Evolutionary conservation across 2,888 invertebrate genomes (phyloP).

Genomic region (Megaustenia siamemsis): DNA sequence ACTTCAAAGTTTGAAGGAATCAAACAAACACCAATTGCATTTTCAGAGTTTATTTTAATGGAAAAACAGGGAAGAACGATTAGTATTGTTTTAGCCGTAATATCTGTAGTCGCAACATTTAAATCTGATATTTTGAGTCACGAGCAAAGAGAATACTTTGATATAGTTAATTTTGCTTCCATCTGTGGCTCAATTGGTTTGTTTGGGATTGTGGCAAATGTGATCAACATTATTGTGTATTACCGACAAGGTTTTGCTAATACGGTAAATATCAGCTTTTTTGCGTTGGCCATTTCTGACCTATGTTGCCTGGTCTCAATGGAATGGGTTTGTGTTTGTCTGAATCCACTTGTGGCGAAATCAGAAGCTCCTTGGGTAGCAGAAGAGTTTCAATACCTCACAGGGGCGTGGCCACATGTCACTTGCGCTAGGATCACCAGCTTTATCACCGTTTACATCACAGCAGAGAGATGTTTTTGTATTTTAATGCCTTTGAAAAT

Average conservation of each 20-base stretch:
- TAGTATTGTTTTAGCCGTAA: no score
- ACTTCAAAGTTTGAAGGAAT: no score
- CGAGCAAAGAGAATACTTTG: no score
- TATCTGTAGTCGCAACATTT: no score
- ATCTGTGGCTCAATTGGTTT: neutral
- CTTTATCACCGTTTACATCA: neutral
- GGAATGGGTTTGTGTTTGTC: neutral
- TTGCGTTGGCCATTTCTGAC: slow-evolving; percentile 4
- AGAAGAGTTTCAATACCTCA: neutral
- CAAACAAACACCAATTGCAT: no score
- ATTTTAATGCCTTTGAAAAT: slow-evolving; percentile 14
- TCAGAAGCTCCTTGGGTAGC: neutral
- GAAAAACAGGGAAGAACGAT: no score
- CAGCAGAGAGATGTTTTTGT: slow-evolving; percentile 23
- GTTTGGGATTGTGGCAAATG: slow-evolving; percentile 14
- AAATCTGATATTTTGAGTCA: no score
- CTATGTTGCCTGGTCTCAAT: neutral
- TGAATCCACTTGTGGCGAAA: neutral
- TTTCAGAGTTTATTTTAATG: no score
- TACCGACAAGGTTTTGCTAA: neutral
- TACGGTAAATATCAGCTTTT: slow-evolving; percentile 4
- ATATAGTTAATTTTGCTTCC: neutral
- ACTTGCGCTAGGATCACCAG: neutral
- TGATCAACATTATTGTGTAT: neutral
- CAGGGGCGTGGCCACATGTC: slow-evolving; percentile 13